A percentile compares a stretch with the other conserved stretches of the same genome.
Evolutionary conservation across 2,888 invertebrate species (phyloP).

Genomic region (Idaea straminata): DNA sequence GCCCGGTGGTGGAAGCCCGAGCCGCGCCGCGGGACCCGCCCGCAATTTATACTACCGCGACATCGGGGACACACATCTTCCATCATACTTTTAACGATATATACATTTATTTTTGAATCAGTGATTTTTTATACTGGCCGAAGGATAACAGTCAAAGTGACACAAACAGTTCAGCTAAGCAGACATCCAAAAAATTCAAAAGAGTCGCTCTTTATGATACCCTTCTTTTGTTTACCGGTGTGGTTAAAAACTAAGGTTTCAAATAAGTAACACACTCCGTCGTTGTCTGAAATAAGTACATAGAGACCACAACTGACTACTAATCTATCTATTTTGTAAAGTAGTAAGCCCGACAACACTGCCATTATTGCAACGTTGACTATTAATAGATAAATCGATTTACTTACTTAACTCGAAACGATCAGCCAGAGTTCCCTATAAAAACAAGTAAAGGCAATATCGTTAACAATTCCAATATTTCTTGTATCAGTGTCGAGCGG

Average conservation of each 20-base stretch:
- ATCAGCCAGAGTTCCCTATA: neutral
- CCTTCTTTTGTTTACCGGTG: too few relatives aligned
- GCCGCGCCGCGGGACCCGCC: slow-evolving; percentile 14
- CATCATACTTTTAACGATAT: too few relatives aligned
- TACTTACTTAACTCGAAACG: neutral
- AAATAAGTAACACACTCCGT: neutral
- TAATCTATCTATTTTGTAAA: neutral
- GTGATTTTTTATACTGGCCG: too few relatives aligned
- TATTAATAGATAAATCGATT: neutral
- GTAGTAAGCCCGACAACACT: too few relatives aligned
- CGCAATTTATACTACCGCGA: slow-evolving; percentile 13
- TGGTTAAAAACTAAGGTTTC: too few relatives aligned
- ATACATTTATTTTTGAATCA: too few relatives aligned
- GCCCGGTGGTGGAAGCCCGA: neutral
- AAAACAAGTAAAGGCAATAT: slow-evolving; percentile 8
- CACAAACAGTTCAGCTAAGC: too few relatives aligned
- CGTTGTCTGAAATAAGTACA: neutral
- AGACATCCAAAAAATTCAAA: too few relatives aligned
- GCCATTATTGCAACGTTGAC: neutral
- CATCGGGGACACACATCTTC: too few relatives aligned
- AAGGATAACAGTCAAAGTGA: too few relatives aligned
- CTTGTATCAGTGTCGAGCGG: slow-evolving; percentile 42
- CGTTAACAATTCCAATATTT: slow-evolving; percentile 31
- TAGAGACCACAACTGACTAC: neutral
- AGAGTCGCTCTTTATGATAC: too few relatives aligned